Conservation (phyloP, 1,140 invertebrate species). For the Phymorhynchus buccinoides region DNA sequence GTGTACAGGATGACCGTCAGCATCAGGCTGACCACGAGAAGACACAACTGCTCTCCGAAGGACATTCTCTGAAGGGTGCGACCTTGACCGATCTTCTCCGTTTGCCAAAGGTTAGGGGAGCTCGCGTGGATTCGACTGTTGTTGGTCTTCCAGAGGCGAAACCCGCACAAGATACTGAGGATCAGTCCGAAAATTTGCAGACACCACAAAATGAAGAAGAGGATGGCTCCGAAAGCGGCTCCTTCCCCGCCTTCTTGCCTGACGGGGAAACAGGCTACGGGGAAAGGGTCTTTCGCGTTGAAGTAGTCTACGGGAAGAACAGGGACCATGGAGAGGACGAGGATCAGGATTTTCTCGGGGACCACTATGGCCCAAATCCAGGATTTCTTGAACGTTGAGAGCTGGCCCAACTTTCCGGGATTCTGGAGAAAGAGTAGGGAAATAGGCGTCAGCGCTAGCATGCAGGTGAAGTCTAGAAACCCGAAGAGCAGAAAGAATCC, state of each 20-base stretch:
- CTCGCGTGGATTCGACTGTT: conserved; percentile 59
- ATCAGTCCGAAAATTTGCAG: conserved; percentile 41
- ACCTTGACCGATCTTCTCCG: conserved; percentile 53
- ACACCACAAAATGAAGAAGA: conserved; percentile 55
- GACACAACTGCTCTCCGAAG: conserved; percentile 46
- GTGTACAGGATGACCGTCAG: conserved; percentile 51
- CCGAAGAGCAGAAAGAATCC: conserved; percentile 57
- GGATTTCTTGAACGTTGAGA: conserved; percentile 43
- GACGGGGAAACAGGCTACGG: conserved; percentile 55
- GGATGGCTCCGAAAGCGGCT: conserved; percentile 51
- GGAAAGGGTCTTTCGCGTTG: conserved; percentile 33
- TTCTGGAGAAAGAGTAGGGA: conserved; percentile 48
- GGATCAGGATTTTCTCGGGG: conserved; percentile 54
- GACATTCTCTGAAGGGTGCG: conserved; percentile 49
- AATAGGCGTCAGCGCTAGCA: conserved; percentile 28
- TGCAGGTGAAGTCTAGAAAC: conserved; percentile 37
- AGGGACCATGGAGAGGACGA: conserved; percentile 46
- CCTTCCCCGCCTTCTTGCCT: conserved; percentile 49
- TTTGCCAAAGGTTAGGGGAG: conserved; percentile 60
- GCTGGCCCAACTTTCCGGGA: conserved; percentile 45
- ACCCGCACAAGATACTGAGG: conserved; percentile 47
- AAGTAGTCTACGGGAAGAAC: conserved; percentile 48
- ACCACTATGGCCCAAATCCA: conserved; percentile 51
- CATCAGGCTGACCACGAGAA: conserved; percentile 45
- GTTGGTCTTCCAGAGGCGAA: conserved; percentile 55